Evolutionary conservation across 2,797 vertebrate species (phyloP), one percentile per base, ranked within the genome.

Genomic region (Onychomys arenicola): DNA sequence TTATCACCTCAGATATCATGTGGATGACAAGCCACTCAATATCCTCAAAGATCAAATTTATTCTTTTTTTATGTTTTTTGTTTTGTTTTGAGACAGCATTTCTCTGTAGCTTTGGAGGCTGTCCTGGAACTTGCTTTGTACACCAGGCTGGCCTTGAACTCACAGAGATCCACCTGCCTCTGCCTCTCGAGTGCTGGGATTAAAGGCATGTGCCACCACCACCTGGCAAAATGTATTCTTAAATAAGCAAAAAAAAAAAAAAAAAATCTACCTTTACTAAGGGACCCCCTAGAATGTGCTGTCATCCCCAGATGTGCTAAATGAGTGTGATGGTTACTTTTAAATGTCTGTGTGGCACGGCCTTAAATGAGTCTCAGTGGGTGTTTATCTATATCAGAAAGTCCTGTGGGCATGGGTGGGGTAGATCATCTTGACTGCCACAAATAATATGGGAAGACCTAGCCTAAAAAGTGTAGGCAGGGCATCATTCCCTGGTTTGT

Each of bases 141-240:
- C n/a, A n/a, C n/a, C n/a, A n/a, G n/a, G n/a, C n/a, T n/a, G n/a
- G n/a, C n/a, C n/a, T n/a, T n/a, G n/a, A n/a, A n/a, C n/a, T n/a
- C n/a, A n/a, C n/a, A n/a, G n/a, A n/a, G n/a, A n/a, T n/a, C n/a
- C n/a, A n/a, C n/a, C n/a, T n/a, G n/a, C n/a, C n/a, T n/a, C n/a
- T n/a, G n/a, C n/a, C n/a, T n/a, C n/a, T n/a, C n/a, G n/a, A n/a
- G n/a, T n/a, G n/a, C n/a, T n/a, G n/a, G n/a, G n/a, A n/a, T n/a
- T n/a, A n/a, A n/a, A n/a, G n/a, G n/a, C n/a, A n/a, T n/a, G n/a
- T n/a, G n/a, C n/a, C n/a, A n/a, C n/a, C n/a, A n/a, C n/a, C n/a
- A n/a, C n/a, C n/a, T n/a, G n/a, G n/a, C n/a, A n/a, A 90, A 65
- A 65, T 86, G 46, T 81, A 80, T n/a, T 49, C 46, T 86, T 86